Base-by-base conservation (phyloP, 2,888 invertebrate species). In the Osedax frankpressi region DNA sequence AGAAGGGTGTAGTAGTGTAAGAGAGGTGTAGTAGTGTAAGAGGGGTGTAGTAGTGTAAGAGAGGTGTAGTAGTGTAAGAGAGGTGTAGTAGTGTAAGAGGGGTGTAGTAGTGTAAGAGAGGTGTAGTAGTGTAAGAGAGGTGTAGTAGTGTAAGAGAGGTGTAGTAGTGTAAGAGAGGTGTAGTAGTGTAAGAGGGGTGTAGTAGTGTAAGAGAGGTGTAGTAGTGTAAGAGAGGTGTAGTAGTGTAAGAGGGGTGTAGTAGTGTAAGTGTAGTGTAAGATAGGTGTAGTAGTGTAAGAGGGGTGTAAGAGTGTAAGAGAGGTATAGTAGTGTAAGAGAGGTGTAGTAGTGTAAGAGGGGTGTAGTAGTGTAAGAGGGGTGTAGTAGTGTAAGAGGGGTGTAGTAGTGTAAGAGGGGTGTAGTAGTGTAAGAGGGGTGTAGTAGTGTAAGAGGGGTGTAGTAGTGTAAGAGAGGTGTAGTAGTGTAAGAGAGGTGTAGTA, bases 341-440 rank as follows among this genome's bases (percentile, higher is more conserved):
- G 44, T 6, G 44, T 44, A 44, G 44, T 44, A 11, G 44, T 6
- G 44, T 44, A 11, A 6, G 44, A 6, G 6, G 11, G 44, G 11
- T 44, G 44, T 44, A 44, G 6, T 44, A 6, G 44, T 44, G 19
- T 44, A n/a, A n/a, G n/a, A n/a, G 75, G 26, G 74, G 78, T 2
- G 75, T 70, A 2, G 80, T 89, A 69, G 94, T 91, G 74, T 88
- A 78, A 87, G 87, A 84, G 95, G 95, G 84, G 98, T 98, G 82
- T 89, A 92, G 0, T 92, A 6, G 6, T 6, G 11, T 6, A 19
- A 19, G 44, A 19, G 44, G 19, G 44, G 6, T 44, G 19, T 44
- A 44, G n/a, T n/a, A n/a, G n/a, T 6, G 44, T 44, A 6, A 44
- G 19, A 6, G 44, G 44, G 44, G 44, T 6, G 44, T 44, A 44